Conservation (phyloP, 2,113 vertebrate species). For the Cairina moschata region DNA sequence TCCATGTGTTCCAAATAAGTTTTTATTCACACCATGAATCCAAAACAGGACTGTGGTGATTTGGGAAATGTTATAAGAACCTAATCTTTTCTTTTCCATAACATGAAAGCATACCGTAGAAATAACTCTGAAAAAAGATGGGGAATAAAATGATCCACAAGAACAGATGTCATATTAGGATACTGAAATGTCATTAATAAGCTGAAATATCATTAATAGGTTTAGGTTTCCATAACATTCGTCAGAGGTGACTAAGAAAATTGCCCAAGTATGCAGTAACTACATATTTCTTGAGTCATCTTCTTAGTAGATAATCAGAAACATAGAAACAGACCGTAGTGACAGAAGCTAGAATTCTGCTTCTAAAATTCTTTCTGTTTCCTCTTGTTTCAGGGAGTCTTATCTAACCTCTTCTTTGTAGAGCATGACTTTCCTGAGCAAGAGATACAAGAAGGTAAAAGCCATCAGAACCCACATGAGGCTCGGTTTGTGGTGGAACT, state of each 20-base stretch:
- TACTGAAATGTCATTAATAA: neutral
- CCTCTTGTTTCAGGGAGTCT: slow-evolving; percentile 80
- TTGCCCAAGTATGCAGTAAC: neutral
- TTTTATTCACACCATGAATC: neutral
- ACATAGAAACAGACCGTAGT: neutral
- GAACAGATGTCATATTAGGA: neutral
- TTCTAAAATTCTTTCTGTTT: neutral
- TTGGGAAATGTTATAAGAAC: neutral
- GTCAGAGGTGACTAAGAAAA: neutral
- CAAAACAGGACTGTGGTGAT: neutral
- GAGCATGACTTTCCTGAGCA: slow-evolving; percentile 85
- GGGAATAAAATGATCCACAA: neutral
- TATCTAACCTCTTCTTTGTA: slow-evolving; percentile 89
- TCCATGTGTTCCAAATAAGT: neutral
- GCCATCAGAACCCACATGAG: slow-evolving; percentile 90
- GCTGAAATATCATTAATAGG: neutral
- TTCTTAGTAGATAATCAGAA: neutral
- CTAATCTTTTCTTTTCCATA: neutral
- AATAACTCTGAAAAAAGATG: neutral
- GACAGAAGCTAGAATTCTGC: neutral
- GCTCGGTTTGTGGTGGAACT: slow-evolving; percentile 89
- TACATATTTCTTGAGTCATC: neutral
- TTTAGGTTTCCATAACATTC: neutral
- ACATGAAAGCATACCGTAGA: neutral
- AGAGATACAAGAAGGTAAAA: slow-evolving; percentile 88